Evolutionary conservation across 1,140 invertebrate species (phyloP), one percentile per base, ranked within the genome.

Genomic region (Eulimnadia texana): DNA sequence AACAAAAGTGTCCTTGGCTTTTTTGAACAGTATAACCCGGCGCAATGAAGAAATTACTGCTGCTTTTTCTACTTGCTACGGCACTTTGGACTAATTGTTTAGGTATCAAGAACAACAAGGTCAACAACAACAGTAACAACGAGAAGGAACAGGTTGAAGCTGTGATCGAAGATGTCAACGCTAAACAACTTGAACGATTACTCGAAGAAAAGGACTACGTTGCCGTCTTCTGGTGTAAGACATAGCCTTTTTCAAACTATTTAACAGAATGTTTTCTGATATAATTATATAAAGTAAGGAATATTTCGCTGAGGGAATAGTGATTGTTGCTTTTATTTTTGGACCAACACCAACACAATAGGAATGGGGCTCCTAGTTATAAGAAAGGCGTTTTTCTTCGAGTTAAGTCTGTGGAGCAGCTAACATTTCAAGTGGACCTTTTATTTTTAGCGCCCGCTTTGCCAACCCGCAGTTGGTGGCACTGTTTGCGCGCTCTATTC

Each of bases 151-250:
- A 79, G 51, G 74, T 76, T 66, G 85, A 88, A 68, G 81, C 87
- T 71, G 83, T 90, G 68, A 92, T 92, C 76, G 88, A 92, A 77
- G 89, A 93, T 76, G 87, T 92, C 74, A 88, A 85, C 73, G 83
- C 86, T 70, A 91, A 92, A 74, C 87, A 91, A 76, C 82, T 93
- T 73, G 88, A 92, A 72, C 81, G 85, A 70, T 78, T 92, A 63
- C 80, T 93, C 69, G 82, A 85, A 71, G 85, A 90, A 67, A 90
- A 90, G 79, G 89, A 92, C 76, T 92, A 87, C 79, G 88, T 93
- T 70, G 90, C 90, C 69, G 90, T 93, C 70, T 92, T 88, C 77
- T 93, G 90, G 88, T 93, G 90, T 94, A 88, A 93, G 90, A n/a
- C 88, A 75, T 59, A 29, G 2, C 22, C 3, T 60, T 28, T 11